Evolutionary conservation across 2,888 invertebrate genomes (phyloP).

Genomic region (Nasonia oneida): DNA sequence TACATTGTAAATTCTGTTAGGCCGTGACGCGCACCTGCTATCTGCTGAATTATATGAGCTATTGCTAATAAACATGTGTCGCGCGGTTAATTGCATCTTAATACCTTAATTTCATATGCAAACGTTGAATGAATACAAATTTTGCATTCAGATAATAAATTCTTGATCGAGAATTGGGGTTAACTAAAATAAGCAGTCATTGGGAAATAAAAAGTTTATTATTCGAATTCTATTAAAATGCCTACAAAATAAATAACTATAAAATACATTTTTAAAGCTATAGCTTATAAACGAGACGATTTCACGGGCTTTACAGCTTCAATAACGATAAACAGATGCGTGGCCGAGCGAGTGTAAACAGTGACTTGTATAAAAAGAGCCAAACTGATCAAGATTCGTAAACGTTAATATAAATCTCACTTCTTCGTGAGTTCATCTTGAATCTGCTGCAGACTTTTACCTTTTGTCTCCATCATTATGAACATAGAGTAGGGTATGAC

Average conservation of each 20-base stretch:
- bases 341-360: not conserved
- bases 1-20: too few species aligned
- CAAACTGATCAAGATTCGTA: not conserved
- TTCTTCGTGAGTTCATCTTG: slow-evolving; percentile 45
- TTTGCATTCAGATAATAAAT: too few species aligned
- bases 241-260: not conserved
- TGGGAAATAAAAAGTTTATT: too few species aligned
- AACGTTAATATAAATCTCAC: too few species aligned
- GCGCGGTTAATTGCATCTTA: too few species aligned
- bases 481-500: slow-evolving; percentile 55
- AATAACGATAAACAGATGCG: not conserved
- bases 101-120: too few species aligned
- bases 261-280: not conserved
- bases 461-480: slow-evolving; percentile 71
- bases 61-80: too few species aligned
- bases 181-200: too few species aligned
- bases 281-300: not conserved
- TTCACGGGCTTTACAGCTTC: not conserved
- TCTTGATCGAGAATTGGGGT: too few species aligned
- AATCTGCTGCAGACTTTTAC: slow-evolving; percentile 69
- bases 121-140: too few species aligned
- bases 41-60: too few species aligned
- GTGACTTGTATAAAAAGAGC: not conserved
- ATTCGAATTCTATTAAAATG: not conserved
- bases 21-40: too few species aligned